Conservation (phyloP, 2,888 invertebrate genomes). For the Urechis unicinctus region DNA sequence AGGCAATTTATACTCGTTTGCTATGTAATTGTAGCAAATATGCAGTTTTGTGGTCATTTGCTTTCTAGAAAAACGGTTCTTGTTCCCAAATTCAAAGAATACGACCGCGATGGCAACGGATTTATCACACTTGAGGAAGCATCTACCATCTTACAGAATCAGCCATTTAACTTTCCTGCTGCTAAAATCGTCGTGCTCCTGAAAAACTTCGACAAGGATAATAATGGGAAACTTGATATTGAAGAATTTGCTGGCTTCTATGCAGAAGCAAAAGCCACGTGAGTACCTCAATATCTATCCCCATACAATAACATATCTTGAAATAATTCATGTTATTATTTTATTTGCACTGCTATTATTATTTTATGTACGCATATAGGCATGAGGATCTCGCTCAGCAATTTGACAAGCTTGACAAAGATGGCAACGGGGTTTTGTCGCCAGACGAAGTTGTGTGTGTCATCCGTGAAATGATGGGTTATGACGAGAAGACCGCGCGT, state of each 20-base stretch:
- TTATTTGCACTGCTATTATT: neutral
- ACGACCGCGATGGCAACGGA: slow-evolving; percentile 21
- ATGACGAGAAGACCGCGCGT: slow-evolving; percentile 17
- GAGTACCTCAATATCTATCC: slow-evolving; percentile 3
- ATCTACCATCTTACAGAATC: slow-evolving; percentile 17
- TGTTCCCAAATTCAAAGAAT: slow-evolving; percentile 24
- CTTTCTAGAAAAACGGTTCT: slow-evolving; percentile 16
- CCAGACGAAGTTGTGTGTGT: slow-evolving; percentile 23
- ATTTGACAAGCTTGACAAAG: slow-evolving; percentile 23
- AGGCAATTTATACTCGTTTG: no score
- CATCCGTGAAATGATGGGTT: slow-evolving; percentile 22
- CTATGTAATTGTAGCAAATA: no score
- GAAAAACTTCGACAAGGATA: slow-evolving; percentile 19
- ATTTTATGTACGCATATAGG: no score
- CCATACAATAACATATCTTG: neutral
- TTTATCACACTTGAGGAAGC: slow-evolving; percentile 22
- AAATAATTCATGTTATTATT: neutral
- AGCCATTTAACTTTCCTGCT: slow-evolving; percentile 22
- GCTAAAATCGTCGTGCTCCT: slow-evolving; percentile 19
- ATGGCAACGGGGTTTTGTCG: slow-evolving; percentile 23
- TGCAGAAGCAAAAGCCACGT: slow-evolving; percentile 23
- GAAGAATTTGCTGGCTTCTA: slow-evolving; percentile 24
- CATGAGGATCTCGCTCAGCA: slow-evolving; percentile 20
- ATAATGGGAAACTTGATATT: slow-evolving; percentile 21
- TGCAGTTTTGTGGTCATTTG: neutral